Conservation (phyloP, 2,888 invertebrate species). For the Cataglyphis cursor region DNA sequence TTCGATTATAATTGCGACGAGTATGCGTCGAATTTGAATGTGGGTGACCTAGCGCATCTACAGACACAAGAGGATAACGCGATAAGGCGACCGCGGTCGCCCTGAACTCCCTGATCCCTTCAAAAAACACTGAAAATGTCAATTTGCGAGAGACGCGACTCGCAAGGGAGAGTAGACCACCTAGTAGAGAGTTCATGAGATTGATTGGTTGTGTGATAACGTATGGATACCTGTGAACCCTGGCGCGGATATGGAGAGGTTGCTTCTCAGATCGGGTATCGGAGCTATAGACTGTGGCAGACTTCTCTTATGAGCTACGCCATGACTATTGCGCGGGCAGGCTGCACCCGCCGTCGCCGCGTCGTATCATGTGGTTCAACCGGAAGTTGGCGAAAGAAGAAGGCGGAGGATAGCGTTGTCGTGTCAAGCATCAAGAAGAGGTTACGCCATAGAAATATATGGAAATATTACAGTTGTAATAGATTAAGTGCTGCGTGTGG, state of each 20-base stretch:
- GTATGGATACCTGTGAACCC: conserved; percentile 87
- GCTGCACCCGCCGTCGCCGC: conserved; percentile 86
- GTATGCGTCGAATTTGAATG: conserved; percentile 66
- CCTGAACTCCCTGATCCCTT: conserved; percentile 58
- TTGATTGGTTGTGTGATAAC: conserved; percentile 83
- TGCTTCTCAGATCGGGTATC: conserved; percentile 95
- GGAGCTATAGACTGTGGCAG: conserved; percentile 94
- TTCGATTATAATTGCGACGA: not conserved
- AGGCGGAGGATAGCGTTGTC: conserved; percentile 86
- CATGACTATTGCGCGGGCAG: conserved; percentile 93
- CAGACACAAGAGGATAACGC: conserved; percentile 47
- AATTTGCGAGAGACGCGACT: conserved; percentile 72
- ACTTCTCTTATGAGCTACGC: conserved; percentile 94
- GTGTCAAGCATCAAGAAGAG: conserved; percentile 84
- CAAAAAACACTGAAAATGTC: conserved; percentile 57
- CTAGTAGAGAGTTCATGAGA: conserved; percentile 71
- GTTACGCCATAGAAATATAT: conserved; percentile 85
- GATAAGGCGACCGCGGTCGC: conserved; percentile 62
- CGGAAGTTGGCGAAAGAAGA: conserved; percentile 85
- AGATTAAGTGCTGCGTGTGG: conserved; percentile 74
- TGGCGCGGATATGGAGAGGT: conserved; percentile 87
- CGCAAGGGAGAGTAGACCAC: conserved; percentile 77
- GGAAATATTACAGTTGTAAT: conserved; percentile 81
- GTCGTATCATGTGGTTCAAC: conserved; percentile 81
- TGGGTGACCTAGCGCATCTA: conserved; percentile 49